Conservation (phyloP, 2,797 vertebrate genomes). For the Propithecus deckenii region DNA sequence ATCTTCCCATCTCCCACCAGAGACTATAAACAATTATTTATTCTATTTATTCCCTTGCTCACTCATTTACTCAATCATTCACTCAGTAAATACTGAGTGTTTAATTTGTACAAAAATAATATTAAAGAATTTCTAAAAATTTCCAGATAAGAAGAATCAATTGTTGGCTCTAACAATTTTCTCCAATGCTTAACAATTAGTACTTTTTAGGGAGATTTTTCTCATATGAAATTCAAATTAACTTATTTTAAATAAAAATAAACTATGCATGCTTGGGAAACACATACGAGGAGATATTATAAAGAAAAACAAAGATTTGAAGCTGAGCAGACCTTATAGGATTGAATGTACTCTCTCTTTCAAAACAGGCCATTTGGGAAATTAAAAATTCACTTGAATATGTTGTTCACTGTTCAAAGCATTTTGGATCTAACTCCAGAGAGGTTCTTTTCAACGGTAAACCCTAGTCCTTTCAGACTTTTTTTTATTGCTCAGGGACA, state of each 20-base stretch:
- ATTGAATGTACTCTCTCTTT: not conserved
- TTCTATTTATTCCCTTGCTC: not conserved
- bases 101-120: not conserved
- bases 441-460: not conserved
- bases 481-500: not conserved
- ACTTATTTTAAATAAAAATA: constrained; percentile 37
- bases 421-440: not conserved
- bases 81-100: not conserved
- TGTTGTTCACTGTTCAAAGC: not conserved
- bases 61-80: not conserved
- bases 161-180: not conserved
- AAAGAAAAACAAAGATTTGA: not conserved
- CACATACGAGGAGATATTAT: not conserved
- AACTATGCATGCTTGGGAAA: not conserved
- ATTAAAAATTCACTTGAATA: constrained; percentile 22
- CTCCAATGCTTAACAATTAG: not conserved
- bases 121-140: not conserved
- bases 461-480: not conserved
- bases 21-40: not conserved
- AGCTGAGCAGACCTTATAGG: not conserved
- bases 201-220: not conserved
- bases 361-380: not conserved
- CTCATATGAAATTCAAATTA: not conserved
- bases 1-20: too few species aligned
- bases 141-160: not conserved